Evolutionary conservation across 1,140 invertebrate species (phyloP), one percentile per base, ranked within the genome.

Genomic region (Drosophila bocki): DNA sequence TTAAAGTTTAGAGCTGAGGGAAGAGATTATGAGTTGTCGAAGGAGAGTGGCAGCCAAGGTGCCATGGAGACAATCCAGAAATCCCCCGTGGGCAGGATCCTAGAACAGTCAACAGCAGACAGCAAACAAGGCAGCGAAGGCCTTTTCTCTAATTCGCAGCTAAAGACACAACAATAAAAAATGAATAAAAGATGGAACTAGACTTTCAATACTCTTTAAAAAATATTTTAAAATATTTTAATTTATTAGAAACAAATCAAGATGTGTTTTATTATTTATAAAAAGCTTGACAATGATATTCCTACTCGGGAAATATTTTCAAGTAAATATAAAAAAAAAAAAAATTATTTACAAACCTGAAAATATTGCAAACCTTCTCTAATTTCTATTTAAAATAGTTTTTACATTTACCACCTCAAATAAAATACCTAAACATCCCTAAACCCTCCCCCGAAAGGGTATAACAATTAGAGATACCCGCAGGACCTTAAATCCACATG

Each of bases 1-100:
- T 88, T 88, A 90, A 88, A 88, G 58, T 90, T 90, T 79, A 75
- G 70, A 56, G 48, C 63, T 39, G 72, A 42, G 50, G 54, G 26
- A 29, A 50, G 59, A 78, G 87, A 88, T 84, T 70, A 48, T 53
- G 56, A 68, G 77, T 69, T 53, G 61, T 75, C 84, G 72, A 80
- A 88, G 77, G 17, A 42, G 53, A 70, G 22, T 13, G 19, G 44
- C 64, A 47, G 44, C 57, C 35, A 65, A 86, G 80, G 76, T 82
- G 69, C 44, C 47, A 65, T 15, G 32, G n/a, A 70, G 62, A 45
- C 47, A 67, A 44, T 42, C 33, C 47, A 56, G 59, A 57, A 69
- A 53, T 29, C 19, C 50, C 33, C 7, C 1, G 1, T 8, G 45
- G 45, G 19, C 45, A 62, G 44, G 53, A 74, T 37, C 41, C 19